phyloP scores from a whole-genome alignment of 1,140 invertebrate species.

The Scaptomyza graminum region DNA sequence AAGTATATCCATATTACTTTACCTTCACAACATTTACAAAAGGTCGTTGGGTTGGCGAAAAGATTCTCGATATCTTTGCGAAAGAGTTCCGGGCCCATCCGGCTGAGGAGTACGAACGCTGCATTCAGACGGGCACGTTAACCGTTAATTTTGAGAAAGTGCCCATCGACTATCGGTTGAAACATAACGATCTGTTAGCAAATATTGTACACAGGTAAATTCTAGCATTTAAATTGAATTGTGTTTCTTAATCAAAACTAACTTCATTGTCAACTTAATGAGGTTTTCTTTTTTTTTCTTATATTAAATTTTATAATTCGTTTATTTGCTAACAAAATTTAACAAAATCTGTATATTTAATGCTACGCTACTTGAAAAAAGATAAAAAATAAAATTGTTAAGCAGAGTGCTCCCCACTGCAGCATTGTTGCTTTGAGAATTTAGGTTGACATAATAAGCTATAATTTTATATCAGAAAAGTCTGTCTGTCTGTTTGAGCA shows the following conservation, averaged over 20 bases:
- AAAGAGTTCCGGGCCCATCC: slow-evolving; percentile 97
- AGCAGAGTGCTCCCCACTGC: too few relatives aligned
- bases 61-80: slow-evolving; percentile 96
- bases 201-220: slow-evolving; percentile 96
- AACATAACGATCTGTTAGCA: slow-evolving; percentile 96
- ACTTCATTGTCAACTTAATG: slow-evolving; percentile 18
- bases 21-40: slow-evolving; percentile 99
- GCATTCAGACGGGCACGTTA: slow-evolving; percentile 94
- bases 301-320: slow-evolving; percentile 15
- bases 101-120: slow-evolving; percentile 95
- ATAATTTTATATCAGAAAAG: background rate
- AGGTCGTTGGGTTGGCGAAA: slow-evolving; percentile 97
- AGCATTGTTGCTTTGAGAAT: background rate
- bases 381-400: background rate
- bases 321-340: slow-evolving; percentile 13
- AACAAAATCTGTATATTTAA: slow-evolving; percentile 18
- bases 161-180: slow-evolving; percentile 94
- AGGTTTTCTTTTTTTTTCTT: slow-evolving; percentile 11
- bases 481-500: background rate
- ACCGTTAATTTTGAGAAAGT: slow-evolving; percentile 98
- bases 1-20: slow-evolving; percentile 99
- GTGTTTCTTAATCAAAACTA: slow-evolving; percentile 9
- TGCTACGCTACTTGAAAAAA: background rate
- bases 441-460: background rate
- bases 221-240: slow-evolving; percentile 1